Evolutionary conservation across 2,888 invertebrate genomes (phyloP).

Genomic region (Embidobia sp.): DNA sequence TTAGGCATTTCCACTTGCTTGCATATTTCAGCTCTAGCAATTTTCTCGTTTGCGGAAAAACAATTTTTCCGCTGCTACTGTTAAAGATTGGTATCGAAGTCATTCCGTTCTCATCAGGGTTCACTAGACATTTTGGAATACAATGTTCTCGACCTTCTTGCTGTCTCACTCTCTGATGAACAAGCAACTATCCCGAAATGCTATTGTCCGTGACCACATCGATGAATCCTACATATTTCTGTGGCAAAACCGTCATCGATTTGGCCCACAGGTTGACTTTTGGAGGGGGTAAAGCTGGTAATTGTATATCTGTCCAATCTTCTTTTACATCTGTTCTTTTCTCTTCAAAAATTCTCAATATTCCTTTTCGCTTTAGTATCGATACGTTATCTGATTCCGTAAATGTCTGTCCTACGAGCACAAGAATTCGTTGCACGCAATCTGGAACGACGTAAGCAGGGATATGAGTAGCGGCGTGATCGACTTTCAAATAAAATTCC

Average conservation of each 20-base stretch:
- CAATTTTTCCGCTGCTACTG: constrained; percentile 2
- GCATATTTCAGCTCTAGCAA: not conserved
- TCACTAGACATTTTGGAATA: constrained; percentile 11
- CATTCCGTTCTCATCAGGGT: not conserved
- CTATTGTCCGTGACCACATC: not conserved
- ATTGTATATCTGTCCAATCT: not conserved
- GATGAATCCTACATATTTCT: constrained; percentile 14
- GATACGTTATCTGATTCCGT: constrained; percentile 9
- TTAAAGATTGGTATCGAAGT: constrained; percentile 12
- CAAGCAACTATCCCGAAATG: not conserved
- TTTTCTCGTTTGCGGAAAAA: not conserved
- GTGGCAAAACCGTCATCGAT: constrained; percentile 14
- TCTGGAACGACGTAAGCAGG: constrained; percentile 17
- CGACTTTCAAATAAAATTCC: constrained; percentile 13
- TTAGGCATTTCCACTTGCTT: not conserved
- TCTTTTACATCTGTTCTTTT: not conserved
- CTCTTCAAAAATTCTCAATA: constrained; percentile 13
- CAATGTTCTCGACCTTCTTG: constrained; percentile 7
- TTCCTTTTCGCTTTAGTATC: not conserved
- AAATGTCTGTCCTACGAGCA: constrained; percentile 25
- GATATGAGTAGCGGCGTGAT: constrained; percentile 14
- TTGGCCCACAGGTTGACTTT: constrained; percentile 18
- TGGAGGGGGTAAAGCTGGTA: constrained; percentile 5
- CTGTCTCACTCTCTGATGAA: constrained; percentile 9
- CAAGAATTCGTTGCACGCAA: constrained; percentile 6